Evolutionary conservation across 2,888 invertebrate species (phyloP), one percentile per base, ranked within the genome.

Genomic region (Exephanes ischioxanthus): DNA sequence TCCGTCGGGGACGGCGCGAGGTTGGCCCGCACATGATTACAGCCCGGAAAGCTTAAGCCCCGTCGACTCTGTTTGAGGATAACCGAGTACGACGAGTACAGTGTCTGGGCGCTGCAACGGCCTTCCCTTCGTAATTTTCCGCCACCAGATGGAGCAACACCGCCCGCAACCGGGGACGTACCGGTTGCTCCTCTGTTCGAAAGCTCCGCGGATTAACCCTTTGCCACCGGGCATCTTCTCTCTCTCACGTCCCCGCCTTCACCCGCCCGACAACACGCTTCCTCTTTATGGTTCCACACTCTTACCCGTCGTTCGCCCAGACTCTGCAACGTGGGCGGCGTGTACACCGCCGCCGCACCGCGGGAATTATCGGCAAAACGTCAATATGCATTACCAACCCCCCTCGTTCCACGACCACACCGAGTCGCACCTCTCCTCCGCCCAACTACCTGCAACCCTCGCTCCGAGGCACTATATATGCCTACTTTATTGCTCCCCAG

Each of bases 341-440:
- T 68, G 51, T 80, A 77, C 80, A 80, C 63, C 67, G 70, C 30
- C 55, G 58, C 55, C 53, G 41, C 86, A 89, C 86, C 87, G 89
- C 87, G 89, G 86, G 90, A 91, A 93, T 93, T 93, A 93, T 93
- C 91, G 93, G 89, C 87, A 88, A 93, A 93, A 92, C 89, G 93
- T 93, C 93, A 92, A 92, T 92, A 90, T 87, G 90, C 89, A 90
- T 92, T 91, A 91, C 90, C 86, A 66, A 80, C 86, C 86, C 84
- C 80, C 87, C 86, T 85, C 85, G 81, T 82, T 83, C 70, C 80
- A 75, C 76, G 61, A 71, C 73, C 51, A 80, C 84, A 73, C 45
- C 81, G 67, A 83, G 58, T 80, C 70, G 53, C 61, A 81, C 84
- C 87, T 84, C 86, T 86, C 84, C 72, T 53, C 72, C 51, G 72